Evolutionary conservation across 2,113 vertebrate genomes (phyloP), one percentile per base, ranked within the genome.

Genomic region (Scortum barcoo): DNA sequence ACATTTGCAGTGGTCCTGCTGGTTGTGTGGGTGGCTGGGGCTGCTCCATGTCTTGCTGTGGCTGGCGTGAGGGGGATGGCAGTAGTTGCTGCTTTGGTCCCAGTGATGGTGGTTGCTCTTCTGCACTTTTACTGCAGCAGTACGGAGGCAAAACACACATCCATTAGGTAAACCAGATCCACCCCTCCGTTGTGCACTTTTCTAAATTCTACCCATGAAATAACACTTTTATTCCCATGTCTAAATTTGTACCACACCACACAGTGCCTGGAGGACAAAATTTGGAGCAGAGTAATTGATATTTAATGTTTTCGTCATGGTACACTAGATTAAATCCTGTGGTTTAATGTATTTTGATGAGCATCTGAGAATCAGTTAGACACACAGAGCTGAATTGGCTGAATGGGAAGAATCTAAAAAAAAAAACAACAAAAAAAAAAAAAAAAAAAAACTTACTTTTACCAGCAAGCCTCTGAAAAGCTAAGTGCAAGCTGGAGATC

Each of bases 1-100:
- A 98, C 97, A 96, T 95, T 96, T 97, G 94, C 96, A 96, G 91
- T 96, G 96, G 89, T 98, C 97, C 91, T 97, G 97, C 94, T 96
- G 92, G 84, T 95, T 91, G 0, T 95, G 90, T 86, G 96, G 92
- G 92, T 95, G 93, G 91, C 95, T 90, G 11, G 94, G 88, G 88
- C 93, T 91, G 86, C 87, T 96, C 97, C 97, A 98, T 60, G 96
- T 95, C 94, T 97, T 97, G 93, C 97, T 94, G 91, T 96, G 96
- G 63, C 96, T 95, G 0, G 95, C 96, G 83, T 97, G 96, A 72
- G 96, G 96, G 54, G 96, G 97, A 72, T 96, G 96, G 92, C 96
- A 97, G 94, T 97, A 96, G 93, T 95, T 96, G 92, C 94, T 90
- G 56, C 96, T 97, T 76, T 97, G 96, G 86, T 99, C 98, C 98